phyloP scores from a whole-genome alignment of 2,113 vertebrate genomes.

The Lophura nycthemera region DNA sequence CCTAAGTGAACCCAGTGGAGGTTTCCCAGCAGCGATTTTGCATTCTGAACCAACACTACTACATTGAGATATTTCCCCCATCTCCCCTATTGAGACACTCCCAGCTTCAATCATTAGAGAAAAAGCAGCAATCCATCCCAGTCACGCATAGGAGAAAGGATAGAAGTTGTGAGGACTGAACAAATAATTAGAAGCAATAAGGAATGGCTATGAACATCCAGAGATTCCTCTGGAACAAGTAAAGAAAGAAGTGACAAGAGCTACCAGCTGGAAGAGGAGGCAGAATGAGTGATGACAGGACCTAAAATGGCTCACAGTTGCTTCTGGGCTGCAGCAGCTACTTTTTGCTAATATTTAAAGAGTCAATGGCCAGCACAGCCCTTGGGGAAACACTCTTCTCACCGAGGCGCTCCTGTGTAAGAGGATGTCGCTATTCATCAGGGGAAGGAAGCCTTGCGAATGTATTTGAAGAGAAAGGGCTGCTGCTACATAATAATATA shows the following conservation, averaged over 20 bases:
- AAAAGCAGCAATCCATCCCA: not conserved
- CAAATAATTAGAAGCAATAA: slow-evolving; percentile 21
- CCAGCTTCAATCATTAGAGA: not conserved
- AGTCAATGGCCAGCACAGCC: not conserved
- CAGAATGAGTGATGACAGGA: slow-evolving; percentile 39
- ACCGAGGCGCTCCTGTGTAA: rapidly evolving
- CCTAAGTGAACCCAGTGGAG: not conserved
- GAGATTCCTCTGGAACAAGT: not conserved
- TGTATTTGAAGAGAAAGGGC: not conserved
- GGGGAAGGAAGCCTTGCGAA: not conserved
- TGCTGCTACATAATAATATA: not conserved
- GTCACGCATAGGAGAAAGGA: not conserved
- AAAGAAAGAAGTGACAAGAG: slow-evolving; percentile 12
- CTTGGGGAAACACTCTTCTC: not conserved
- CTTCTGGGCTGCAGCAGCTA: slow-evolving; percentile 45
- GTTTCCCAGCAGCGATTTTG: not conserved
- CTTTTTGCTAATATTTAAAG: slow-evolving; percentile 37
- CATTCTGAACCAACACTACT: not conserved
- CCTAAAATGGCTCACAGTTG: slow-evolving; percentile 52
- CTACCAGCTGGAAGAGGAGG: slow-evolving; percentile 45
- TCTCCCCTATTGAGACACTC: rapidly evolving
- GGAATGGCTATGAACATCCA: not conserved
- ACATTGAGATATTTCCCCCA: not conserved
- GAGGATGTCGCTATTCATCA: not conserved
- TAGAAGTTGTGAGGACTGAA: not conserved